Conservation (phyloP, 2,888 invertebrate genomes). For the Metopia argyrocephala region DNA sequence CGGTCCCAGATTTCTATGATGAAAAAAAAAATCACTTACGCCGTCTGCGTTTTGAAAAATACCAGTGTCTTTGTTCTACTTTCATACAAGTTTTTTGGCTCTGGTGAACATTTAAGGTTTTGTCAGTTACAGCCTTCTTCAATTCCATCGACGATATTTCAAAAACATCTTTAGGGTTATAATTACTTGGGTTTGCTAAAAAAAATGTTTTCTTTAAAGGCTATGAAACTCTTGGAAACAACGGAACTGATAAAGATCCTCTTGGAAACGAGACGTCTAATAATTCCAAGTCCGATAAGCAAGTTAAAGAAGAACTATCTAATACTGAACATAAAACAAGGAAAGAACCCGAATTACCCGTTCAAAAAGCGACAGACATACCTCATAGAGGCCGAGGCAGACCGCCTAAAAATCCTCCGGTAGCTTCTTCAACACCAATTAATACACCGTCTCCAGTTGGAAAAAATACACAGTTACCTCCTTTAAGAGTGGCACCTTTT, state of each 20-base stretch:
- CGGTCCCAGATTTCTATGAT: no score
- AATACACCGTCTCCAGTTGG: constrained; percentile 49
- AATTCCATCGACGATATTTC: no score
- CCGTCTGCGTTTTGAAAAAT: no score
- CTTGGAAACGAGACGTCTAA: constrained; percentile 45
- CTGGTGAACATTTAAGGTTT: no score
- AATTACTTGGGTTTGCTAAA: background rate
- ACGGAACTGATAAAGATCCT: constrained; percentile 66
- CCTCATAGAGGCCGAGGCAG: constrained; percentile 53
- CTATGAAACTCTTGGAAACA: constrained; percentile 68
- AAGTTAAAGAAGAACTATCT: constrained; percentile 10
- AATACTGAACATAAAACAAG: background rate
- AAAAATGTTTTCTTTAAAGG: constrained; percentile 63
- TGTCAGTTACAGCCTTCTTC: no score
- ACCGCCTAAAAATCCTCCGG: constrained; percentile 60
- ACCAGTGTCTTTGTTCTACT: no score
- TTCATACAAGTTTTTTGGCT: no score
- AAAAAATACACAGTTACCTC: constrained; percentile 60
- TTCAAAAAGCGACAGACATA: constrained; percentile 65
- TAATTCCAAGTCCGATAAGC: background rate
- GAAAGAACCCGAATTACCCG: constrained; percentile 17
- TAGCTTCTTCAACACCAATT: constrained; percentile 43
- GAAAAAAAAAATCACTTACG: no score
- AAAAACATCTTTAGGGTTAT: background rate
- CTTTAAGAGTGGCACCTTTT: constrained; percentile 73